Evolutionary conservation across 2,113 vertebrate genomes (phyloP), one percentile per base, ranked within the genome.

Genomic region (Tiliqua scincoides): DNA sequence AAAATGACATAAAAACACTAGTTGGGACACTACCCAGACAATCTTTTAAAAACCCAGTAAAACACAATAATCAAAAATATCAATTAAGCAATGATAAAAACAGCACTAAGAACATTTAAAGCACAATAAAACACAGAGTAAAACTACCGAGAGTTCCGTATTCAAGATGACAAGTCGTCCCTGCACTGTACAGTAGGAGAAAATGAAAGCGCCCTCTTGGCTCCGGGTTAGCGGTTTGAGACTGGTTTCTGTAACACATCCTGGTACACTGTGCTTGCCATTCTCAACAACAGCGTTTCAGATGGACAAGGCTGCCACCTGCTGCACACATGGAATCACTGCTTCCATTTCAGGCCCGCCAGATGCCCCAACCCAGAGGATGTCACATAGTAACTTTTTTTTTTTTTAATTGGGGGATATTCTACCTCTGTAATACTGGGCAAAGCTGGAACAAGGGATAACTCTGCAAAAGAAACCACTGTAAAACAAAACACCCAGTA

Each of bases 271-370:
- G 11, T 67, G 2, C 35, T 83, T 87, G n/a, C 18, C 18, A 17
- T 6, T 32, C n/a, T 32, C 54, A 57, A 12, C 17, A 12, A 48
- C 20, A 54, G 79, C 25, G 54, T 40, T 79, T 84, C 62, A 37
- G 65, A 35, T 25, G 59, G 82, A 43, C 82, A 85, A 85, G 63
- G 30, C 82, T 85, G 87, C 87, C 87, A 37, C 83, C 87, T 84
- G 82, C 76, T 85, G 87, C 35, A 43, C 37, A 73, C 3, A 80
- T 21, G 21, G 48, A 21, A 68, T 27, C 54, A 59, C 35, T 67
- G 76, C 61, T 27, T 73, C 21, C n/a, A 7, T 88, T 65, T 75
- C 32, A n/a, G 15, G n/a, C 23, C 12, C 14, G 10, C 12, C n/a
- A 59, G 23, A 18, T 40, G 67, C 43, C 30, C 77, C 30, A 14